A percentile compares a stretch with the other conserved stretches of the same genome.
Evolutionary conservation across 1,140 invertebrate genomes (phyloP).

Genomic region (Panagrolaimus sp.): DNA sequence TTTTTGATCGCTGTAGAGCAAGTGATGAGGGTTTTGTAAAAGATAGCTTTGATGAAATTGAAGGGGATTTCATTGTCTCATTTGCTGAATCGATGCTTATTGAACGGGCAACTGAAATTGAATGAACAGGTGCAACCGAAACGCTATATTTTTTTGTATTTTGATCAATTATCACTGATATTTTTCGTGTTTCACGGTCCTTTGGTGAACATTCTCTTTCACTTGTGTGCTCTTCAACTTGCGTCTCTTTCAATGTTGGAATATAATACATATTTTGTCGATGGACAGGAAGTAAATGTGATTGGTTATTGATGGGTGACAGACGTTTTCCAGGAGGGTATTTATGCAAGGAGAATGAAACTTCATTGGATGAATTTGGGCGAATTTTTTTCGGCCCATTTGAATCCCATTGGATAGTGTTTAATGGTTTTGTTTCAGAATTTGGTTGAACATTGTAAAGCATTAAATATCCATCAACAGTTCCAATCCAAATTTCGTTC

Average conservation of each 20-base stretch:
- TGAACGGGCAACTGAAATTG: too few relatives aligned
- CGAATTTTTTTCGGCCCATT: constrained; percentile 27
- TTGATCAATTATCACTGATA: constrained; percentile 25
- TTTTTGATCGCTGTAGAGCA: too few relatives aligned
- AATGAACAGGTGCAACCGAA: too few relatives aligned
- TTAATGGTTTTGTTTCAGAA: not conserved
- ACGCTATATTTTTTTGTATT: too few relatives aligned
- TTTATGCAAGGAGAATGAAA: constrained; percentile 18
- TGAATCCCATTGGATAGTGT: not conserved
- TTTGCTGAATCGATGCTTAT: too few relatives aligned
- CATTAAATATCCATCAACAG: constrained; percentile 62
- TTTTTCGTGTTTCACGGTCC: constrained; percentile 37
- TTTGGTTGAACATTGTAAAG: constrained; percentile 58
- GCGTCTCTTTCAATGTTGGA: constrained; percentile 47
- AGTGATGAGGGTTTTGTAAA: too few relatives aligned
- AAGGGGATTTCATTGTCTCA: too few relatives aligned
- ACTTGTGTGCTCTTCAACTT: constrained; percentile 36
- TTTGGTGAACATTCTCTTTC: not conserved
- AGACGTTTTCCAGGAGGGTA: constrained; percentile 49
- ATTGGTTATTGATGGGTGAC: constrained; percentile 23
- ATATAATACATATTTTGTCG: constrained; percentile 37
- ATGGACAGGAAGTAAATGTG: constrained; percentile 7
- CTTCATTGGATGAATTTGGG: constrained; percentile 20
- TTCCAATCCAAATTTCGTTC: constrained; percentile 62
- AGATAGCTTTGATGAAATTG: too few relatives aligned